These are phyloP conservation scores for Calidris pygmaea DNA, from an alignment of 2,113 vertebrate genomes.

Conservation along the genomic window DNA sequence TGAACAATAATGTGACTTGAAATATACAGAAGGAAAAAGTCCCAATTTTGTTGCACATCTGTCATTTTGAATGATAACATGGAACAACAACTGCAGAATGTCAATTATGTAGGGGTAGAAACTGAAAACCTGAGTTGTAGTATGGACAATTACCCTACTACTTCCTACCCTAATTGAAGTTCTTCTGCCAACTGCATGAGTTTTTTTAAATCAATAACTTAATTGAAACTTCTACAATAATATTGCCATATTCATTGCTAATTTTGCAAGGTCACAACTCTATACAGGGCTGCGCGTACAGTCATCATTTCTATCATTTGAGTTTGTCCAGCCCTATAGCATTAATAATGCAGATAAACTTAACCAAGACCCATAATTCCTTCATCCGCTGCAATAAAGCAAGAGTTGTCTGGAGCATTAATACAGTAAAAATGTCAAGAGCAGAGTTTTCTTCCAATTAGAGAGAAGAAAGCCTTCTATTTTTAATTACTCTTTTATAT, in stretches of 20 bases:
- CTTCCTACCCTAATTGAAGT: background rate
- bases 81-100: background rate
- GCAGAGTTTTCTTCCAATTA: constrained; percentile 6
- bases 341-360: constrained; percentile 43
- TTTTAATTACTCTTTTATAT: constrained; percentile 44
- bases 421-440: background rate
- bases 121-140: background rate
- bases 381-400: constrained; percentile 1
- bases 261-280: background rate
- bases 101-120: background rate
- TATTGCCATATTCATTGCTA: background rate
- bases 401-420: constrained; percentile 12
- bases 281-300: background rate
- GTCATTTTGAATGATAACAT: background rate
- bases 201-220: background rate
- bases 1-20: background rate
- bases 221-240: background rate
- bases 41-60: background rate
- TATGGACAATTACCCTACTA: background rate
- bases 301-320: background rate
- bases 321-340: background rate
- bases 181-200: background rate
- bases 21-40: background rate
- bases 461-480: background rate
- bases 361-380: constrained; percentile 19